Conservation (phyloP, 2,888 invertebrate genomes). For the Polymixis flavicincta region DNA sequence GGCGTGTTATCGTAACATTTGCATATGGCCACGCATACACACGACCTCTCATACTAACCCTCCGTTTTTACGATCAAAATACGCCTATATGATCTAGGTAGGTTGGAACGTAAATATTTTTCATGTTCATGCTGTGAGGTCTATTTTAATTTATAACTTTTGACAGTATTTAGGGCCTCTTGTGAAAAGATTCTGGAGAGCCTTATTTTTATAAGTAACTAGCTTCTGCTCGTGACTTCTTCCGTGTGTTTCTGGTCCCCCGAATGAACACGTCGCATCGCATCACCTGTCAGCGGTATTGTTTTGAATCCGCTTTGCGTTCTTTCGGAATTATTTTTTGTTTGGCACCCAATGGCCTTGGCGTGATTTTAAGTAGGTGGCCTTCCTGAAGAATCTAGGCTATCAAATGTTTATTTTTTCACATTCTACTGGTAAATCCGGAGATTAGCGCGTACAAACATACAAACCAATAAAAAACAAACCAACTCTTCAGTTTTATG, state of each 20-base stretch:
- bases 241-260: too few relatives aligned
- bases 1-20: conserved; percentile 88
- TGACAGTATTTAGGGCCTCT: neutral
- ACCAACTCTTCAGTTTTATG: neutral
- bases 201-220: neutral
- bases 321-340: too few relatives aligned
- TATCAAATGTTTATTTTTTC: too few relatives aligned
- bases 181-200: neutral
- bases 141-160: conserved; percentile 52
- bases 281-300: too few relatives aligned
- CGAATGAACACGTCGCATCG: too few relatives aligned
- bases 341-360: too few relatives aligned
- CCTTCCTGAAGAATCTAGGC: too few relatives aligned
- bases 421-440: neutral
- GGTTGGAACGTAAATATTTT: conserved; percentile 68
- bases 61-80: conserved; percentile 83
- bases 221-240: too few relatives aligned
- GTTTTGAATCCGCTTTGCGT: too few relatives aligned
- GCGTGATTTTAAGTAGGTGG: too few relatives aligned
- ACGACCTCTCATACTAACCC: conserved; percentile 80
- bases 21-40: conserved; percentile 83
- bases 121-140: conserved; percentile 34
- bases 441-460: neutral
- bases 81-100: conserved; percentile 73
- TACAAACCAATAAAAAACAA: too few relatives aligned